Conservation (phyloP, 2,888 invertebrate species). For the Rhogogaster chlorosoma region DNA sequence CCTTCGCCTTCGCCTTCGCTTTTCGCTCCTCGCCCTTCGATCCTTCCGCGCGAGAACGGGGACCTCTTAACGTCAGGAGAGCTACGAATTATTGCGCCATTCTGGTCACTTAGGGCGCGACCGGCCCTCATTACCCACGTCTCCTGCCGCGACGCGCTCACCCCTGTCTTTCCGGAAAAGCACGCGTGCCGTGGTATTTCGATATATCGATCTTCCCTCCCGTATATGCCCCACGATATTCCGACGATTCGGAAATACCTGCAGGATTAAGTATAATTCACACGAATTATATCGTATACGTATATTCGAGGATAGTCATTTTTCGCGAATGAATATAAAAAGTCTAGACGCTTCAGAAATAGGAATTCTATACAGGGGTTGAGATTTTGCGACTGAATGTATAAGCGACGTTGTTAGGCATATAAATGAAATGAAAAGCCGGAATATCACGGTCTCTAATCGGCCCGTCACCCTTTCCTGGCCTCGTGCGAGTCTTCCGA, state of each 20-base stretch:
- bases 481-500: not conserved
- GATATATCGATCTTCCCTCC: not conserved
- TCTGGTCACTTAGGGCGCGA: slow-evolving; percentile 76
- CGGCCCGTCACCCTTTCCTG: not conserved
- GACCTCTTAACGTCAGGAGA: slow-evolving; percentile 76
- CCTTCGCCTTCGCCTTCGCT: not conserved
- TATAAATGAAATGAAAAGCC: not conserved
- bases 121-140: slow-evolving; percentile 73
- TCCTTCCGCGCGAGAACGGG: slow-evolving; percentile 64
- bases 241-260: not conserved
- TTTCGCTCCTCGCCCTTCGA: slow-evolving; percentile 35
- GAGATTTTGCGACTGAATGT: not conserved
- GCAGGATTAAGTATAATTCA: not conserved
- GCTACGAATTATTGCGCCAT: slow-evolving; percentile 76
- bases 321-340: not conserved
- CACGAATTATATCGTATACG: not conserved
- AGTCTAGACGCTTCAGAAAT: not conserved
- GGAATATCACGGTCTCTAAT: not conserved
- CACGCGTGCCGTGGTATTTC: not conserved
- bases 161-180: not conserved
- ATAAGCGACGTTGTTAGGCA: not conserved
- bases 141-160: slow-evolving; percentile 15
- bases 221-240: not conserved
- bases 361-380: not conserved
- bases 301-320: not conserved